Percentiles rank a stretch among this genome's conserved stretches.
These are phyloP conservation scores for Anguilla megastoma DNA, from an alignment of 2,797 vertebrate genomes.

Conservation along the genomic window DNA sequence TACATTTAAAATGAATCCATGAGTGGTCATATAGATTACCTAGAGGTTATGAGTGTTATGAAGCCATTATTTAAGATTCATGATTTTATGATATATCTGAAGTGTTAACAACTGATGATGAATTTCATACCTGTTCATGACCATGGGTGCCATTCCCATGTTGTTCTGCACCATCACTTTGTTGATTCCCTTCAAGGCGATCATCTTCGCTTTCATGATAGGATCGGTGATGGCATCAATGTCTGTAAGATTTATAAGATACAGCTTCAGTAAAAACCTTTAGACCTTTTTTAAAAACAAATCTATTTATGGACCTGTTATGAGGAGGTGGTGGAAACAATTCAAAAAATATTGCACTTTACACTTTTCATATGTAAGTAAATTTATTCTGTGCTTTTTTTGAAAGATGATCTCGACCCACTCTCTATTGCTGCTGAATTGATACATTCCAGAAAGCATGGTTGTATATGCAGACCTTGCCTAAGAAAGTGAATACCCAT, in stretches of 20 bases:
- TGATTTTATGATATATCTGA: not conserved
- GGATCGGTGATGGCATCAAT: conserved; percentile 97
- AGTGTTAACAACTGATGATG: not conserved
- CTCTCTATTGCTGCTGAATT: not conserved
- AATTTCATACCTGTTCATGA: conserved; percentile 87
- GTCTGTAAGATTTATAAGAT: conserved; percentile 69
- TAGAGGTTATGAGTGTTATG: not conserved
- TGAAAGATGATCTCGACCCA: not conserved
- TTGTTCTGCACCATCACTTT: conserved; percentile 99
- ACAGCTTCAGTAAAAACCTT: not conserved
- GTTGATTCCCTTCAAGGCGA: conserved; percentile 98
- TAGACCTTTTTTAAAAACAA: not conserved
- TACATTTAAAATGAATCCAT: not conserved
- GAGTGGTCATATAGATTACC: not conserved
- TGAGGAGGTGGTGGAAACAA: not conserved
- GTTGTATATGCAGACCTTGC: not conserved
- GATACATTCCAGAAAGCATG: not conserved
- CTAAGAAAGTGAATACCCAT: not conserved
- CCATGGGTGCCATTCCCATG: conserved; percentile 92
- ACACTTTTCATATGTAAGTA: not conserved
- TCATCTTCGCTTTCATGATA: conserved; percentile 99
- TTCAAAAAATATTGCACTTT: not conserved
- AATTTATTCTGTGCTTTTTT: not conserved
- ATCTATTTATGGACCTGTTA: not conserved
- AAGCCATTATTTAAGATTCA: not conserved